Base-by-base conservation (phyloP, 2,113 vertebrate genomes). In the Rhynchopsitta pachyrhyncha region DNA sequence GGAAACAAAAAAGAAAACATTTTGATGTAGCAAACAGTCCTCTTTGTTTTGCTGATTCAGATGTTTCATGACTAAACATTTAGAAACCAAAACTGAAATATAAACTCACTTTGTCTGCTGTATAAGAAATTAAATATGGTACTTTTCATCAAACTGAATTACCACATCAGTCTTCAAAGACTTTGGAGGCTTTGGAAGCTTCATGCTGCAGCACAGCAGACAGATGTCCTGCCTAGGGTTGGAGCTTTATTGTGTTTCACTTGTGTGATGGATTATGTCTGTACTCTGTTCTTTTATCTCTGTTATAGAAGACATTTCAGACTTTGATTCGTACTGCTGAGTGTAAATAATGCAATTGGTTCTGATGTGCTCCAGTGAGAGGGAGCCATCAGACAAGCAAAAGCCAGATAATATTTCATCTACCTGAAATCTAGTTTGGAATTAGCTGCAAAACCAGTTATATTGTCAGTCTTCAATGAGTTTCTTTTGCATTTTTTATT, bases 81-180 rank as follows among this genome's bases (percentile, higher is more conserved):
- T 71, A 90, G 76, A 92, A 93, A 88, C 55, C 90, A 86, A 95
- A 95, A 68, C 57, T 92, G 66, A 96, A 96, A 76, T 82, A 93
- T n/a, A 66, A 94, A 84, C 53, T 93, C 31, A 49, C 44, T 95
- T 88, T 66, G 57, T 88, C 10, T 1, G 8, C 47, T 68, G 10
- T 57, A 8, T 66, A 91, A 91, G 55, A 94, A 59, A 88, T 86
- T 79, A 91, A 87, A 79, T 86, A 82, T 11, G 66, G 70, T 79
- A 49, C 42, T 94, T 95, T 92, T 91, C 86, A 85, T 92, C 86
- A 76, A 62, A 80, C 10, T 77, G 77, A 79, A 53, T 94, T 96
- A 76, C 77, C 70, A 67, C 80, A 84, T 93, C 83, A 84, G 47
- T 59, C 96, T 96, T 95, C 92, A 96, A 92, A 94, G 82, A 55